Conservation (phyloP, 2,888 invertebrate genomes). For the Spisula solida region DNA sequence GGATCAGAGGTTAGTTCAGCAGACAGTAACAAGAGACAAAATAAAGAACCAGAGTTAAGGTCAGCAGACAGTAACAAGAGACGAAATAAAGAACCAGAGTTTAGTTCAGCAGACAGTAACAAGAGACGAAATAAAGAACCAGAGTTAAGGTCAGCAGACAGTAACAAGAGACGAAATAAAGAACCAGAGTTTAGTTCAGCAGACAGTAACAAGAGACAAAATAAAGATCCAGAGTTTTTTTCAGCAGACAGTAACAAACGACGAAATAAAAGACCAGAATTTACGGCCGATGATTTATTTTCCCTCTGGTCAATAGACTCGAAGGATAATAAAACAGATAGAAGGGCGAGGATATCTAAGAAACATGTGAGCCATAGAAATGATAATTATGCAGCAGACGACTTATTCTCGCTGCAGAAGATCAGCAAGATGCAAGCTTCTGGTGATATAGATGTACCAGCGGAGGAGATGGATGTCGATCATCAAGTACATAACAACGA, state of each 20-base stretch:
- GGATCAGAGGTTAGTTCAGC: not conserved
- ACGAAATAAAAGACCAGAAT: not conserved
- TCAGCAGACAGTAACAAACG: constrained; percentile 3
- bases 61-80: too few relatives aligned
- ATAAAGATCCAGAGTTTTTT: too few relatives aligned
- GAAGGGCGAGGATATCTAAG: not conserved
- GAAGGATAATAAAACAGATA: not conserved
- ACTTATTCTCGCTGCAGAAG: constrained; percentile 45
- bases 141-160: too few relatives aligned
- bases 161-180: too few relatives aligned
- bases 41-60: not conserved
- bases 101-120: too few relatives aligned
- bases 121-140: too few relatives aligned
- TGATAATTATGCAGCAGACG: constrained; percentile 17
- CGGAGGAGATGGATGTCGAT: constrained; percentile 27
- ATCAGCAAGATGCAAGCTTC: constrained; percentile 4
- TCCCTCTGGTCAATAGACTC: not conserved
- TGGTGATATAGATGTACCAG: not conserved
- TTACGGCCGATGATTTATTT: constrained; percentile 2
- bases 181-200: too few relatives aligned
- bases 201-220: too few relatives aligned
- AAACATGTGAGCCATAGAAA: constrained; percentile 14
- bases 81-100: too few relatives aligned
- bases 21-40: constrained; percentile 9
- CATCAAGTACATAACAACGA: constrained; percentile 59